Evolutionary conservation across 2,113 vertebrate genomes (phyloP).

Genomic region (Petroica traversi): DNA sequence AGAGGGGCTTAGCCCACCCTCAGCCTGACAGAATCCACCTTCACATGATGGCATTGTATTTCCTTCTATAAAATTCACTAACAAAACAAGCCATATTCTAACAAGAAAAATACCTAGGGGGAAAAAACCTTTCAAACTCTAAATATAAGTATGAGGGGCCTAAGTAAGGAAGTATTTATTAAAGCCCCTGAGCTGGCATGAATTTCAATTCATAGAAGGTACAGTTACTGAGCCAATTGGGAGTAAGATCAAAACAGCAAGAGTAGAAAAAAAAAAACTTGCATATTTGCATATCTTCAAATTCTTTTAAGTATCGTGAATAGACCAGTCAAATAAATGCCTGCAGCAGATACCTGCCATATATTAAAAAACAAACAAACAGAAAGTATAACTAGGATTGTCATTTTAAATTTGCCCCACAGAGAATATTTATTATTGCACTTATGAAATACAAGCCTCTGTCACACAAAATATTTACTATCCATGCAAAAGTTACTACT

Average conservation of each 20-base stretch:
- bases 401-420: not conserved
- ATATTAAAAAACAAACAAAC: not conserved
- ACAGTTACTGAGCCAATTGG: not conserved
- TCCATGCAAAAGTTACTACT: not conserved
- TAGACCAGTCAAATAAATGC: not conserved
- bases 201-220: not conserved
- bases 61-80: not conserved
- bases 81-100: not conserved
- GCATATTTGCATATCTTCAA: not conserved
- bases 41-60: not conserved
- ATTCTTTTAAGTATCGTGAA: not conserved
- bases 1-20: not conserved
- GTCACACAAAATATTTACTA: not conserved
- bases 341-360: not conserved
- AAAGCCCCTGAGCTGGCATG: not conserved
- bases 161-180: not conserved
- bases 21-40: not conserved
- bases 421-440: not conserved
- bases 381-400: not conserved
- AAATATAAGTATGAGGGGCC: not conserved
- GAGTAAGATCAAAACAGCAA: not conserved
- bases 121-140: not conserved
- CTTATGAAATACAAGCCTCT: not conserved
- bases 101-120: not conserved
- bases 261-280: not conserved